Conservation (phyloP, 2,113 vertebrate species). For the Condylura cristata region DNA sequence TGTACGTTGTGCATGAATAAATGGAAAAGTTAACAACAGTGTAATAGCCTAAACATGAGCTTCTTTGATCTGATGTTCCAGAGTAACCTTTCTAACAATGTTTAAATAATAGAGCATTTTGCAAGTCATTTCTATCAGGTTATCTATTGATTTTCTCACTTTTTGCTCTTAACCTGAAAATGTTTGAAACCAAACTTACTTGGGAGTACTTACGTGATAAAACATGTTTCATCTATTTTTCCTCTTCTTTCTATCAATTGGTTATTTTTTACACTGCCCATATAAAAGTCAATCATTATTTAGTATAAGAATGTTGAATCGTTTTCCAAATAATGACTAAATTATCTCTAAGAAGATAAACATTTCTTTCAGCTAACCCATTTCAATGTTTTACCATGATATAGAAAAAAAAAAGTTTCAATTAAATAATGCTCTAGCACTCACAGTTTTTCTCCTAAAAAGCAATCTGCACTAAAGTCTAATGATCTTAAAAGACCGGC, state of each 20-base stretch:
- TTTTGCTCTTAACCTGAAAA: background rate
- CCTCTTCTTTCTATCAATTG: conserved; percentile 1
- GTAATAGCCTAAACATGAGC: background rate
- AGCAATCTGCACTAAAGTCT: conserved; percentile 14
- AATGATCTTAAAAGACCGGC: background rate
- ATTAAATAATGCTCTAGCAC: background rate
- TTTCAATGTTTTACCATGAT: conserved; percentile 6
- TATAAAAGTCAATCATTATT: background rate
- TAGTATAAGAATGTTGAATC: background rate
- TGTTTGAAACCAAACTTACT: conserved; percentile 9
- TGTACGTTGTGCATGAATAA: background rate
- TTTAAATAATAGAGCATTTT: background rate
- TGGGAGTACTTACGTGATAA: background rate
- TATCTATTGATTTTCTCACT: background rate
- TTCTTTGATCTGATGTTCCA: background rate
- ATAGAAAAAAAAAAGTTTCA: background rate
- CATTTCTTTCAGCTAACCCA: background rate
- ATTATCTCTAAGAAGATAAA: conserved; percentile 40
- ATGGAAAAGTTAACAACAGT: background rate
- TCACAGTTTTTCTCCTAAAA: background rate
- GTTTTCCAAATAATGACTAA: conserved; percentile 4
- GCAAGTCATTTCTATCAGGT: background rate
- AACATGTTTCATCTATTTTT: background rate
- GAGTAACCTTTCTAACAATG: background rate
- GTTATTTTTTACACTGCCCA: background rate